A percentile compares a stretch with the other conserved stretches of the same genome.
phyloP scores from a whole-genome alignment of 1,140 invertebrate genomes.

The Calephelis nemesis region DNA sequence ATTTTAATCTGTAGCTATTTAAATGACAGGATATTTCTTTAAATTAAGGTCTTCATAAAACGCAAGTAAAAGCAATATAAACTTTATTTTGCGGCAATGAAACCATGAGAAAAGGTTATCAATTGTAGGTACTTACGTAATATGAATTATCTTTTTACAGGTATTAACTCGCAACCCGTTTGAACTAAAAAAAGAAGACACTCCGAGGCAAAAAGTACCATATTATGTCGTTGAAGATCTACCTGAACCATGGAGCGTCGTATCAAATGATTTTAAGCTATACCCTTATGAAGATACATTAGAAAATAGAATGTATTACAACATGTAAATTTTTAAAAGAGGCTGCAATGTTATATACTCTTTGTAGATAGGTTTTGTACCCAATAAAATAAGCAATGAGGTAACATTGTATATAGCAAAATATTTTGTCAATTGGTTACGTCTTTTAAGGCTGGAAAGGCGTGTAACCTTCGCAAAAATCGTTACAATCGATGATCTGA shows the following conservation, averaged over 20 bases:
- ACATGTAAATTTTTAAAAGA: slow-evolving; percentile 34
- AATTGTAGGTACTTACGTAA: background rate
- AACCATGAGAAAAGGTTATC: too few relatives aligned
- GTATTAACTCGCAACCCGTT: slow-evolving; percentile 31
- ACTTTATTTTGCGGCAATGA: too few relatives aligned
- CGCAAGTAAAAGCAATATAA: too few relatives aligned
- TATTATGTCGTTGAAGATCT: slow-evolving; percentile 33
- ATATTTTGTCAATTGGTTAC: slow-evolving; percentile 6
- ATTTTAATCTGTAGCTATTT: too few relatives aligned
- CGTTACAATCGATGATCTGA: background rate
- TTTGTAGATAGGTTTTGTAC: slow-evolving; percentile 14
- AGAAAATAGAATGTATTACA: slow-evolving; percentile 40
- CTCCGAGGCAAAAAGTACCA: slow-evolving; percentile 26
- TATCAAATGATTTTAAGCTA: slow-evolving; percentile 38
- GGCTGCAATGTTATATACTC: slow-evolving; percentile 35
- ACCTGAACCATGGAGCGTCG: slow-evolving; percentile 37
- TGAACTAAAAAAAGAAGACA: slow-evolving; percentile 32
- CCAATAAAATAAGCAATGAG: background rate
- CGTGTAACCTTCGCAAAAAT: background rate
- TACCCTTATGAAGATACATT: slow-evolving; percentile 39
- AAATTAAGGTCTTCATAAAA: too few relatives aligned
- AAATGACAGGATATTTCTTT: too few relatives aligned
- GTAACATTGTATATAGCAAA: background rate
- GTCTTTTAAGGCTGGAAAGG: slow-evolving; percentile 11
- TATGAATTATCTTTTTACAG: slow-evolving; percentile 30